phyloP scores from a whole-genome alignment of 2,888 invertebrate genomes.

The Torymus auratus region DNA sequence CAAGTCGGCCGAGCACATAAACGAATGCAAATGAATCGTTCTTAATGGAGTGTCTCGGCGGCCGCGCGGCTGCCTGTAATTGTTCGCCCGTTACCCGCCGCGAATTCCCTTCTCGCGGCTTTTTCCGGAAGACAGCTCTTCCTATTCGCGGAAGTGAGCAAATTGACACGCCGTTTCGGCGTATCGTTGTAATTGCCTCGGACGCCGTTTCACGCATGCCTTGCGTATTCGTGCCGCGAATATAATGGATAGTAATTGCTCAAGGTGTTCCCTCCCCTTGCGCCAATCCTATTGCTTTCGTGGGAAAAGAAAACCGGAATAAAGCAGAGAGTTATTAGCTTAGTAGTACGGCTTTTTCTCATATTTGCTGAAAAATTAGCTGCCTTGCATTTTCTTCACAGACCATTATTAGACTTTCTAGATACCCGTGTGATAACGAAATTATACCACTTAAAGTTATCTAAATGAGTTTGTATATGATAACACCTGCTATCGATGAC shows the following conservation, averaged over 20 bases:
- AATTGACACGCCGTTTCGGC: conserved; percentile 33
- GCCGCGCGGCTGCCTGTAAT: conserved; percentile 17
- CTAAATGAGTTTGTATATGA: too few relatives aligned
- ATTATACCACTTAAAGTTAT: too few relatives aligned
- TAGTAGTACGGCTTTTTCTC: background rate
- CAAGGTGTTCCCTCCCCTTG: background rate
- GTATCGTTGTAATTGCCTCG: conserved; percentile 6
- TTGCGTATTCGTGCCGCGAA: conserved; percentile 17
- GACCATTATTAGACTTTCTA: too few relatives aligned
- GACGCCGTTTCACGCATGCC: background rate
- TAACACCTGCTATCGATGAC: too few relatives aligned
- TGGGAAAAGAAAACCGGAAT: background rate
- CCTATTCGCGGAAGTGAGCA: conserved; percentile 36
- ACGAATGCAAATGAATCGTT: conserved; percentile 69
- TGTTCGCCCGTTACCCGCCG: conserved; percentile 38
- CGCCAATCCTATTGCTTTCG: conserved; percentile 19
- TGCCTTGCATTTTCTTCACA: too few relatives aligned
- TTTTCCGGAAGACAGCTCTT: background rate
- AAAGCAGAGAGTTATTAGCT: background rate
- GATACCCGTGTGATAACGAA: too few relatives aligned
- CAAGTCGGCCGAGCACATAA: conserved; percentile 55
- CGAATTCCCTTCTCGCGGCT: background rate
- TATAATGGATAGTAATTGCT: conserved; percentile 46
- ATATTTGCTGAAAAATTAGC: background rate
- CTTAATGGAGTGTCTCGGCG: conserved; percentile 62